A percentile compares a stretch with the other conserved stretches of the same genome.
Evolutionary conservation across 2,888 invertebrate species (phyloP).

Genomic region (Megalurothrips usitatus): DNA sequence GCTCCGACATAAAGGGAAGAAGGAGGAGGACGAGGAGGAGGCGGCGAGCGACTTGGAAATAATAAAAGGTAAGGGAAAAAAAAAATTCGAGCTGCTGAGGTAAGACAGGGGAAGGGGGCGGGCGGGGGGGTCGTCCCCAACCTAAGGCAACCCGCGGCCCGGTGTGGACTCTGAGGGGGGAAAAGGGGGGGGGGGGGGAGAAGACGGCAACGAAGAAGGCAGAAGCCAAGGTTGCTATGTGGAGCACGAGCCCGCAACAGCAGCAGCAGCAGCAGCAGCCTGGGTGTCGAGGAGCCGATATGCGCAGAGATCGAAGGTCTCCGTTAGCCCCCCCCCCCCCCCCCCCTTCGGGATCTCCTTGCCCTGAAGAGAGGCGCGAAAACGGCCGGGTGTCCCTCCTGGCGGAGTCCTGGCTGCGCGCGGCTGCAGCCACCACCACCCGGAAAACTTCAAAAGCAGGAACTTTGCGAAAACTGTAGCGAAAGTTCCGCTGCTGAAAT

Average conservation of each 20-base stretch:
- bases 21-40: neutral
- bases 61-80: slow-evolving; percentile 6
- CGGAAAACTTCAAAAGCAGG: too few species aligned
- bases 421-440: too few species aligned
- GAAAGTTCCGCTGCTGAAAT: too few species aligned
- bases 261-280: too few species aligned
- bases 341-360: neutral
- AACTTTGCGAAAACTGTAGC: too few species aligned
- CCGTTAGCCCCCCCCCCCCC: neutral
- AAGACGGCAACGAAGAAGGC: neutral
- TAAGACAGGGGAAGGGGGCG: neutral
- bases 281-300: neutral
- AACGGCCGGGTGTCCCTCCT: too few species aligned
- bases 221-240: slow-evolving; percentile 16
- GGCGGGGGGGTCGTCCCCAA: neutral
- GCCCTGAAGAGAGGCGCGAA: too few species aligned
- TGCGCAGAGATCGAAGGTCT: slow-evolving; percentile 6
- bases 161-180: neutral
- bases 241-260: neutral
- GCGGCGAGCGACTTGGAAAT: neutral
- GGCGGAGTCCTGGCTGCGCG: too few species aligned
- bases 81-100: slow-evolving; percentile 15
- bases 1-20: neutral
- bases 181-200: neutral
- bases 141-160: neutral